phyloP scores from a whole-genome alignment of 2,797 vertebrate species.

The Coregonus sp. region DNA sequence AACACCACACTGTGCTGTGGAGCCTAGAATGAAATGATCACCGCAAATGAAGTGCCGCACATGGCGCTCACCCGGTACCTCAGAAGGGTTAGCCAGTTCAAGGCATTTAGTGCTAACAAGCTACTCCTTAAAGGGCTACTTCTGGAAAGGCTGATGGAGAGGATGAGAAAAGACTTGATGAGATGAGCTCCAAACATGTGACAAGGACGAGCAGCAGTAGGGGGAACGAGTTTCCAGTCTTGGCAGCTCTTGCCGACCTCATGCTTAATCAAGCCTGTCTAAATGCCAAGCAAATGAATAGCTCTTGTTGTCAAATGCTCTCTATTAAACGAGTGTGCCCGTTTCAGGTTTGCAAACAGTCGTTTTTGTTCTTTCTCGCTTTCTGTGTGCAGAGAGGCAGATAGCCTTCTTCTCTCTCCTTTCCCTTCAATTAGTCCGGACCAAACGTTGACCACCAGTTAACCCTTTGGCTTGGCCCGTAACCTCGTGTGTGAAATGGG shows the following conservation, averaged over 20 bases:
- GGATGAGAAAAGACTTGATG: not conserved
- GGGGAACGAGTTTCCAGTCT: not conserved
- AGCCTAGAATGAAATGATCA: not conserved
- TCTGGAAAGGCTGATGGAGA: conserved; percentile 33
- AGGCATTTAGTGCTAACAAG: conserved; percentile 43
- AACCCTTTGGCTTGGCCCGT: conserved; percentile 53
- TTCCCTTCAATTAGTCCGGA: conserved; percentile 59
- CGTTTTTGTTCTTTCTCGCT: not conserved
- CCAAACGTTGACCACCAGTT: conserved; percentile 53
- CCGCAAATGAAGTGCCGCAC: too few relatives aligned
- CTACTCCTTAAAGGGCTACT: conserved; percentile 50
- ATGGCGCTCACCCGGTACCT: conserved; percentile 6
- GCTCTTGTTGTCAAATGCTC: conserved; percentile 6
- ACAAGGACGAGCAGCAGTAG: not conserved
- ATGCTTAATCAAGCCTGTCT: not conserved
- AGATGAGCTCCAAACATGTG: not conserved
- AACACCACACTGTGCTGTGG: not conserved
- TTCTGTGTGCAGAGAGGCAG: not conserved
- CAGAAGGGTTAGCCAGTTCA: conserved; percentile 44
- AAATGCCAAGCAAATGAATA: not conserved
- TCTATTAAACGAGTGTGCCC: not conserved
- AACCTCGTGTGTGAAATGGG: conserved; percentile 47
- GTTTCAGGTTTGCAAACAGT: not conserved
- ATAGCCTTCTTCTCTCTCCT: conserved; percentile 29
- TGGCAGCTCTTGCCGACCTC: not conserved